Conservation (phyloP, 1,140 invertebrate species). For the Zeugodacus cucurbitae region DNA sequence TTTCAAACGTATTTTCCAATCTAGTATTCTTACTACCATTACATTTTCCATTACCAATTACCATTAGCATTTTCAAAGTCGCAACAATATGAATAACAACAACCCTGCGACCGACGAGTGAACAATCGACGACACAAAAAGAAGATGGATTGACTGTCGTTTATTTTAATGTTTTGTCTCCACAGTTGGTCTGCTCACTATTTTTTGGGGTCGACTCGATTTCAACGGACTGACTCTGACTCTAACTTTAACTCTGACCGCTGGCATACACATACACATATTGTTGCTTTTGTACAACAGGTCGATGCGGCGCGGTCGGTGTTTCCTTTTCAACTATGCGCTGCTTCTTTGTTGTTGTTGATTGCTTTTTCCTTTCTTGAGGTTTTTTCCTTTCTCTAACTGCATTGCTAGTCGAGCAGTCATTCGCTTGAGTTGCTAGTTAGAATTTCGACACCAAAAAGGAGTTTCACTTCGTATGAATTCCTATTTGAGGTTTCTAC, state of each 20-base stretch:
- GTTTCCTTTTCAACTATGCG: constrained; percentile 35
- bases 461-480: not conserved
- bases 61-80: constrained; percentile 27
- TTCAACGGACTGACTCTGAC: not conserved
- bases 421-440: not conserved
- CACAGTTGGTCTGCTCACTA: constrained; percentile 59
- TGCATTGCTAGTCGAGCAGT: not conserved
- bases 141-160: constrained; percentile 64
- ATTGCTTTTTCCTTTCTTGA: not conserved
- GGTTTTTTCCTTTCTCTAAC: not conserved
- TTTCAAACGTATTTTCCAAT: constrained; percentile 13
- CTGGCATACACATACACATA: not conserved
- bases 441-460: not conserved
- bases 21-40: not conserved
- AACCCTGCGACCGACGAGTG: not conserved
- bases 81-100: constrained; percentile 4
- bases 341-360: constrained; percentile 1
- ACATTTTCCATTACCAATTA: constrained; percentile 17
- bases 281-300: not conserved
- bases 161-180: constrained; percentile 64
- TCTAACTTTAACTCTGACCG: no score
- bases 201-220: constrained; percentile 26
- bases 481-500: not conserved
- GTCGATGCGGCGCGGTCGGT: not conserved
- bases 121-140: constrained; percentile 44